Base-by-base conservation (phyloP, 2,113 vertebrate species). In the Prochilodus magdalenae region DNA sequence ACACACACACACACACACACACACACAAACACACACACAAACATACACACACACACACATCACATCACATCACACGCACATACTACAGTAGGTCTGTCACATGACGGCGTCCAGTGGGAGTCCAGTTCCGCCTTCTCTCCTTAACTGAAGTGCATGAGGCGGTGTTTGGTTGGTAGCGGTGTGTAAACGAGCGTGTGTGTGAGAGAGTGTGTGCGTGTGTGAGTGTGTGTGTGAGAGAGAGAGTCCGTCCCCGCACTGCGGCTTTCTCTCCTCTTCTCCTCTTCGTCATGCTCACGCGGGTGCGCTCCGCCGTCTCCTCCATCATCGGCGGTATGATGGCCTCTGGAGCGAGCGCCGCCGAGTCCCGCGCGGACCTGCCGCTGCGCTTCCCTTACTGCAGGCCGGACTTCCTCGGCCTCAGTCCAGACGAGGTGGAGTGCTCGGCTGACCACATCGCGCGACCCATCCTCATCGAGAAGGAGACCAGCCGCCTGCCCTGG, bases 251-350 rank as follows among this genome's bases (percentile, higher is more conserved):
- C 16, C 13, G 40, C 1, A 33, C 14, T 47, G 77, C 26, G 18
- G 59, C 57, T 6, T 5, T 26, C 57, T 60, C 57, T 26, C 24
- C 53, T 22, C 53, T 57, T 8, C 22, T n/a, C 22, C 20, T 15
- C 67, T 14, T 60, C 77, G 73, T 36, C 78, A 98, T 98, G 97
- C 94, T 98, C 70, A 97, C 96, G 80, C 95, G 97, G 81, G 95
- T 98, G 89, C 97, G 96, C 88, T 96, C 96, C 74, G 96, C 96
- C 53, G 96, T 98, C 92, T 95, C 96, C 92, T 96, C 92, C 93
- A 94, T 99, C 73, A 95, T 99, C 95, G 97, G 96, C 86, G 97
- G 97, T 86, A 93, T 98, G 93, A 96, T 98, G 95, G 91, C 96
- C 87, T 95, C 95, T 53, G 89, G 94, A 81, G 89, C 96, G 26